Evolutionary conservation across 2,888 invertebrate genomes (phyloP).

Genomic region (Strigamia crassipes): DNA sequence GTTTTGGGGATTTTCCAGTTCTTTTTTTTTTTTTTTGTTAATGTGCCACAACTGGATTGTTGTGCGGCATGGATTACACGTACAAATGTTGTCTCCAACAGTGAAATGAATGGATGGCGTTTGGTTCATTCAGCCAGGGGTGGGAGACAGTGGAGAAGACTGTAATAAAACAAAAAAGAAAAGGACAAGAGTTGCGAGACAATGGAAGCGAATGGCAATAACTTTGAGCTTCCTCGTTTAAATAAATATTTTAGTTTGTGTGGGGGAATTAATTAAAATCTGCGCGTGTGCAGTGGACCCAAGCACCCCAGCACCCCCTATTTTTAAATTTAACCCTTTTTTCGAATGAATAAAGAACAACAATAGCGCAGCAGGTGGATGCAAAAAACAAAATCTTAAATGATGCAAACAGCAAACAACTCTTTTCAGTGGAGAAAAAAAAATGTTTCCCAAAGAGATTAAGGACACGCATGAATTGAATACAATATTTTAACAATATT

Average conservation of each 20-base stretch:
- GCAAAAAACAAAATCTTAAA: background rate
- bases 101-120: background rate
- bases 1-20: background rate
- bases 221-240: too few relatives aligned
- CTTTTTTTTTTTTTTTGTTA: background rate
- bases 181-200: too few relatives aligned
- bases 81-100: slow-evolving; percentile 3
- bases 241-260: too few relatives aligned
- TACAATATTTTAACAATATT: slow-evolving; percentile 14
- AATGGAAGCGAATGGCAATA: too few relatives aligned
- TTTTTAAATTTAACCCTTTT: too few relatives aligned
- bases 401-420: background rate
- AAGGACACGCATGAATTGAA: slow-evolving; percentile 1
- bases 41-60: background rate
- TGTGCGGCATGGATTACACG: background rate
- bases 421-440: background rate
- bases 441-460: background rate
- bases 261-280: too few relatives aligned
- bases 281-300: too few relatives aligned
- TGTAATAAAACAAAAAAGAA: background rate
- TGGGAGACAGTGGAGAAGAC: background rate
- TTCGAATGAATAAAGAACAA: background rate
- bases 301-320: too few relatives aligned
- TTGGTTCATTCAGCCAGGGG: background rate
- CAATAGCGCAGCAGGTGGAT: background rate